Evolutionary conservation across 2,888 invertebrate species (phyloP).

Genomic region (Carpatolechia fugitivella): DNA sequence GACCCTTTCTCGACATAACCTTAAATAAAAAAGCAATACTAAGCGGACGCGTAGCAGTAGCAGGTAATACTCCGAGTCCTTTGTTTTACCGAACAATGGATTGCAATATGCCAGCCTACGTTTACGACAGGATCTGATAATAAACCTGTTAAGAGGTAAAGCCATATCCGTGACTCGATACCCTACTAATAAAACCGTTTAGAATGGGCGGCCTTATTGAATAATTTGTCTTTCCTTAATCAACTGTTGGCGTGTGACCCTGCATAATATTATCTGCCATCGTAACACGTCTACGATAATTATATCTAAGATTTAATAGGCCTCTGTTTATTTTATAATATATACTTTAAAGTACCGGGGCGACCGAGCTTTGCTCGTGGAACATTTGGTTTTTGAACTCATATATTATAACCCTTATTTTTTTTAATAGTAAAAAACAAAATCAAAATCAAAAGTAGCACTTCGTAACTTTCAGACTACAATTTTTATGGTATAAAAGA

Average conservation of each 20-base stretch:
- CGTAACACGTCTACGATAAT: neutral
- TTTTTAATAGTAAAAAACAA: too few species aligned
- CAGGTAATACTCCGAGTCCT: neutral
- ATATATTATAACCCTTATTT: too few species aligned
- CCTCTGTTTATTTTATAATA: too few species aligned
- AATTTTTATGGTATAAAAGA: too few species aligned
- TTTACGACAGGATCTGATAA: conserved; percentile 7
- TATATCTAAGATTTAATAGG: too few species aligned
- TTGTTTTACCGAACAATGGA: neutral
- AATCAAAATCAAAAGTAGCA: too few species aligned
- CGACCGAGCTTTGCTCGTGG: too few species aligned
- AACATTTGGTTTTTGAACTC: too few species aligned
- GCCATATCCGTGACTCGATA: conserved; percentile 12
- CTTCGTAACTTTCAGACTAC: too few species aligned
- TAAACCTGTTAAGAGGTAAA: neutral
- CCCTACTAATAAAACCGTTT: neutral
- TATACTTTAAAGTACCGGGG: too few species aligned
- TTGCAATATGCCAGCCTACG: conserved; percentile 1
- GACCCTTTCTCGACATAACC: too few species aligned
- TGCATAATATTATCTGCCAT: neutral
- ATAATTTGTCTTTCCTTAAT: conserved; percentile 1
- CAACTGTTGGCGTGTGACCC: neutral
- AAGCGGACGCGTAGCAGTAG: neutral
- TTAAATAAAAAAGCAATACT: too few species aligned
- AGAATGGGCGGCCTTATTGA: conserved; percentile 2